These are phyloP conservation scores for Camponotus fellah DNA, from an alignment of 2,888 invertebrate species.

Conservation along the genomic window DNA sequence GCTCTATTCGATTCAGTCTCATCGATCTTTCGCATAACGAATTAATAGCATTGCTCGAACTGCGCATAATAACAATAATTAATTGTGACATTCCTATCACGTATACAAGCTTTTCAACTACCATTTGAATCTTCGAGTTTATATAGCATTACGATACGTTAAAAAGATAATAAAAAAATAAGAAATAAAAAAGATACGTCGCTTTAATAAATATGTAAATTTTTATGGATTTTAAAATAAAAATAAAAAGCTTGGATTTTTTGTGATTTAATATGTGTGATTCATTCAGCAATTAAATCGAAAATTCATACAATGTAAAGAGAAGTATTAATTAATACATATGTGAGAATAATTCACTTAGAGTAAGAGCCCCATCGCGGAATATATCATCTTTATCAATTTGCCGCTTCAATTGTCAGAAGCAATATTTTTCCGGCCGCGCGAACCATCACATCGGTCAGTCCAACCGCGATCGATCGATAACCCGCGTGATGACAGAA, in stretches of 20 bases:
- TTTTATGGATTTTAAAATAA: neutral
- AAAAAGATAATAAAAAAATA: neutral
- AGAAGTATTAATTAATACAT: neutral
- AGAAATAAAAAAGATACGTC: neutral
- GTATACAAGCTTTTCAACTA: neutral
- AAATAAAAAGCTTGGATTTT: neutral
- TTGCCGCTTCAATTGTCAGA: conserved; percentile 30
- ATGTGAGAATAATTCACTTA: neutral
- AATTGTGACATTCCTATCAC: conserved; percentile 31
- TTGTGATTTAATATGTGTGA: neutral
- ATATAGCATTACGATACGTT: neutral
- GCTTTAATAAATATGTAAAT: neutral
- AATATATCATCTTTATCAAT: conserved; percentile 13
- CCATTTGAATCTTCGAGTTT: neutral
- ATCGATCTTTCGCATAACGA: conserved; percentile 35
- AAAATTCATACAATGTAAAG: neutral
- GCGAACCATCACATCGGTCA: conserved; percentile 24
- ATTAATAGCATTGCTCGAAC: conserved; percentile 40
- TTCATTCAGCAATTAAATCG: neutral
- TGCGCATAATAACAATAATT: conserved; percentile 34
- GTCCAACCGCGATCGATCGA: conserved; percentile 61
- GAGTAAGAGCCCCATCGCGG: neutral
- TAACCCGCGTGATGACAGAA: conserved; percentile 66
- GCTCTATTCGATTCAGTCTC: conserved; percentile 37
- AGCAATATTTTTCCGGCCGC: conserved; percentile 27